Base-by-base conservation (phyloP, 2,888 invertebrate genomes). In the Melitaea athalia region DNA sequence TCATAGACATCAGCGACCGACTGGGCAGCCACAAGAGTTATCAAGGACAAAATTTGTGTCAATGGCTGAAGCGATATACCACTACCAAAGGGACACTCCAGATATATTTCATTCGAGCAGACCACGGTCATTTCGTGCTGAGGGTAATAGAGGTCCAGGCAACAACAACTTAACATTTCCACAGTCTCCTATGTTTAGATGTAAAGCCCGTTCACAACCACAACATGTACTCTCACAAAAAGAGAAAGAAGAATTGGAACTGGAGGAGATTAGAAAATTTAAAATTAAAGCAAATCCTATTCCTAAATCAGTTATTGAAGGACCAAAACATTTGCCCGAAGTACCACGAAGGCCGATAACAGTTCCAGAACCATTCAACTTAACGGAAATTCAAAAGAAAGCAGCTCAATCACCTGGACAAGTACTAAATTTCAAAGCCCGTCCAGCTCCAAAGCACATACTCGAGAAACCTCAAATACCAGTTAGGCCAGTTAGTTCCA, bases 261-360 rank as follows among this genome's bases (percentile, higher is more conserved):
- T 94, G 0, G 94, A 95, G 79, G 95, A 96, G 81, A 92, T 95
- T 11, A 94, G 93, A 78, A 95, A 94, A 88, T 94, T 93, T 79
- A 94, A 94, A 83, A 94, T 96, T 42, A 95, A 95, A 83, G 95
- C 96, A 0, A 91, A 94, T 67, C 95, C 95, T 3, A 85, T 96
- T 60, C 95, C 94, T 63, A 92, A 92, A 74, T 94, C 93, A 70
- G 93, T 95, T 4, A 84, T 95, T 47, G 88, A 92, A 71, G 94
- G 93, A 2, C 79, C 91, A 14, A 88, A 88, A 68, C 81, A 86
- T 70, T 87, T 93, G n/a, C 92, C 93, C 5, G 88, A 92, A 59
- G 86, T 94, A 0, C 80, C 85, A 0, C 94, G 87, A 65, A 95
- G 95, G 76, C 92, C 94, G 0, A 49, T 81, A 0, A 96, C 96